Evolutionary conservation across 2,888 invertebrate species (phyloP).

Genomic region (Labia minor): DNA sequence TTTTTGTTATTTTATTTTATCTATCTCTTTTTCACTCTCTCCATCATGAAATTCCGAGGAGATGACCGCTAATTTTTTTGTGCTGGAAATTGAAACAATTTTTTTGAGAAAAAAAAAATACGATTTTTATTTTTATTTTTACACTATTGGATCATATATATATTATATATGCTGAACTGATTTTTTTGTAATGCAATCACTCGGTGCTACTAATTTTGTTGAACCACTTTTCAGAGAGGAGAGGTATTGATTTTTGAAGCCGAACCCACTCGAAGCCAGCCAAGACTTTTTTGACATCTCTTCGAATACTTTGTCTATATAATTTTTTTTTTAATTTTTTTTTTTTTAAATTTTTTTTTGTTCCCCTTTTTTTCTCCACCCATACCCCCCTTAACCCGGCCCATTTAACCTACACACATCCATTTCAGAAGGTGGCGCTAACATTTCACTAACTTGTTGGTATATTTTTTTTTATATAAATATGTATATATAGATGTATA

Average conservation of each 20-base stretch:
- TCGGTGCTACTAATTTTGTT: conserved; percentile 25
- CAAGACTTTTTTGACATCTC: conserved; percentile 25
- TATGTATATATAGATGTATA: background rate
- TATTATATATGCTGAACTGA: conserved; percentile 3
- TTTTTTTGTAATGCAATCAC: background rate
- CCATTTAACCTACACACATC: background rate
- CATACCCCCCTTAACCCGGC: background rate
- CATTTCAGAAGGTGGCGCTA: conserved; percentile 13
- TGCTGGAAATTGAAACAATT: conserved; percentile 7
- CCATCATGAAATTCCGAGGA: conserved; percentile 6
- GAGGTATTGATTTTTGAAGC: conserved; percentile 26
- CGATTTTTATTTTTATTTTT: background rate
- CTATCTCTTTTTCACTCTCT: conserved; percentile 20
- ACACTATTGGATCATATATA: background rate
- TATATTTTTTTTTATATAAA: background rate
- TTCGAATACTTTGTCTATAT: conserved; percentile 17
- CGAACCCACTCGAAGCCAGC: conserved; percentile 19
- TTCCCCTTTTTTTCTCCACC: background rate
- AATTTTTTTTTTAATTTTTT: conserved; percentile 17
- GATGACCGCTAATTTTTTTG: conserved; percentile 16
- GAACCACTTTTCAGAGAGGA: conserved; percentile 26
- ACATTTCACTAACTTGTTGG: conserved; percentile 13
- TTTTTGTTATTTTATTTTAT: conserved; percentile 24
- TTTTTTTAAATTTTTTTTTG: too few relatives aligned
- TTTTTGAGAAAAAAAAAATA: background rate